A percentile compares a stretch with the other conserved stretches of the same genome.
Evolutionary conservation across 1,140 invertebrate species (phyloP).

Genomic region (Delia radicum): DNA sequence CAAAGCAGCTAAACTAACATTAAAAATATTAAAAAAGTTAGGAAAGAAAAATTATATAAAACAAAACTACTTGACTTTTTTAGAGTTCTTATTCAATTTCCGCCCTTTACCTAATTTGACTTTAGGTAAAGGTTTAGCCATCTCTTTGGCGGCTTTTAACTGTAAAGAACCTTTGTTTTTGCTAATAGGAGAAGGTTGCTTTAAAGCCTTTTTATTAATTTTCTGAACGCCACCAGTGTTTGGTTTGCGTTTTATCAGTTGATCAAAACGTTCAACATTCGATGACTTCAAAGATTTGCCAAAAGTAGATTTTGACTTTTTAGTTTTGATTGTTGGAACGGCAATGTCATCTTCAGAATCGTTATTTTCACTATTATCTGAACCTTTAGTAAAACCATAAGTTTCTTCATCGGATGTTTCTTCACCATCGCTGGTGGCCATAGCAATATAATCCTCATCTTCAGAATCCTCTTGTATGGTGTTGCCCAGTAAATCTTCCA

Average conservation of each 20-base stretch:
- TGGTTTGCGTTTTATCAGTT: constrained; percentile 44
- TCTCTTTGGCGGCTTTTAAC: constrained; percentile 40
- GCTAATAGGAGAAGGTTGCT: constrained; percentile 27
- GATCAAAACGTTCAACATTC: constrained; percentile 27
- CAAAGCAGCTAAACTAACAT: too few relatives aligned
- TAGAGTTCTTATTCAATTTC: not conserved
- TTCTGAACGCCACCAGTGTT: constrained; percentile 43
- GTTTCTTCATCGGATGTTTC: constrained; percentile 28
- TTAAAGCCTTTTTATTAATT: constrained; percentile 31
- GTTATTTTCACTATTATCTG: constrained; percentile 25
- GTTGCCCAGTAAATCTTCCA: constrained; percentile 43
- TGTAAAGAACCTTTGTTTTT: constrained; percentile 31
- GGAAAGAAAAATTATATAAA: not conserved
- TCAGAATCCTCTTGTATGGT: constrained; percentile 50
- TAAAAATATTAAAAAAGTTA: not conserved
- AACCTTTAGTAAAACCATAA: constrained; percentile 8
- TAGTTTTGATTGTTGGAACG: constrained; percentile 9
- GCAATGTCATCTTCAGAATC: constrained; percentile 21
- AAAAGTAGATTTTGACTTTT: constrained; percentile 28
- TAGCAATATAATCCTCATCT: constrained; percentile 45
- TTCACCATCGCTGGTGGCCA: constrained; percentile 20
- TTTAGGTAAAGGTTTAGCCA: constrained; percentile 38
- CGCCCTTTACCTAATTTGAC: not conserved
- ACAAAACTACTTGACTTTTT: constrained; percentile 9
- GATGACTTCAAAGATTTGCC: constrained; percentile 17